Evolutionary conservation across 2,797 vertebrate species (phyloP).

Genomic region (Fistularia commersonii): DNA sequence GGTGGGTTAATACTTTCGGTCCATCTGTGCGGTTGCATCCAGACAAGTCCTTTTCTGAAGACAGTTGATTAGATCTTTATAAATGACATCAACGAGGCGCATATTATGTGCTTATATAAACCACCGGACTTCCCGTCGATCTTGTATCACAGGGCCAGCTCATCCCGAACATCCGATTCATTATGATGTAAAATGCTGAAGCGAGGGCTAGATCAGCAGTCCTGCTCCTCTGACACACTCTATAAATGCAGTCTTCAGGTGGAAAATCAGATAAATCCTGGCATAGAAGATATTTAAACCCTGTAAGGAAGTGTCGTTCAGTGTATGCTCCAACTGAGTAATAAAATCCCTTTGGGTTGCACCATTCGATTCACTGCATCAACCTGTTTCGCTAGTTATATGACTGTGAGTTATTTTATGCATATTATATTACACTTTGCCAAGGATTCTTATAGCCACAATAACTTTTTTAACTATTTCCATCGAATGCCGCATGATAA

Average conservation of each 20-base stretch:
- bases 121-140: slow-evolving; percentile 20
- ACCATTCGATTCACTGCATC: slow-evolving; percentile 6
- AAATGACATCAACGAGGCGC: slow-evolving; percentile 33
- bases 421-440: background rate
- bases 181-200: slow-evolving; percentile 37
- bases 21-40: slow-evolving; percentile 5
- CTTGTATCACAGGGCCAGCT: slow-evolving; percentile 13
- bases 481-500: too few relatives aligned
- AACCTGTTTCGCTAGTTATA: background rate
- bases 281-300: slow-evolving; percentile 9
- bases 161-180: slow-evolving; percentile 36
- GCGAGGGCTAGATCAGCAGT: slow-evolving; percentile 26
- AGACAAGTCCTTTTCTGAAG: slow-evolving; percentile 11
- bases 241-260: slow-evolving; percentile 32
- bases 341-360: slow-evolving; percentile 14
- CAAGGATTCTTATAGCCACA: too few relatives aligned
- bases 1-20: background rate
- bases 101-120: slow-evolving; percentile 20
- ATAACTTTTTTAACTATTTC: too few relatives aligned
- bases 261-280: slow-evolving; percentile 36
- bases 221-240: slow-evolving; percentile 35
- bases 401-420: background rate
- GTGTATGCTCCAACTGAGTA: background rate
- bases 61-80: slow-evolving; percentile 30
- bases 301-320: slow-evolving; percentile 10